These are phyloP conservation scores for Aleiodes alternator DNA, from an alignment of 2,888 invertebrate genomes.

Conservation along the genomic window DNA sequence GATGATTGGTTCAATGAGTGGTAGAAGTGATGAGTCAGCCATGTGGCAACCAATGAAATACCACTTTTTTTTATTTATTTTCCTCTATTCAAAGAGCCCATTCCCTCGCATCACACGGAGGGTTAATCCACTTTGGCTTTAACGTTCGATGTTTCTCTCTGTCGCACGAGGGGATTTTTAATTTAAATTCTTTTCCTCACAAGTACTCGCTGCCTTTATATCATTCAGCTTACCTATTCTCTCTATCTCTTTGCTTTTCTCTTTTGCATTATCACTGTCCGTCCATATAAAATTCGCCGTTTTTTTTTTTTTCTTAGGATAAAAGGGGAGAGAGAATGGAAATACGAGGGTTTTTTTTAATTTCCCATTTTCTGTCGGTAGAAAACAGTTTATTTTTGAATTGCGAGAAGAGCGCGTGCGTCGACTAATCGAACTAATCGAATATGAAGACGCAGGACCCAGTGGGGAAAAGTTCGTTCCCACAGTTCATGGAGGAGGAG, in stretches of 20 bases:
- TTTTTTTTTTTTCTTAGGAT: no score
- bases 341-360: not conserved
- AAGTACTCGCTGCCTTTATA: conserved; percentile 1
- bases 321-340: no score
- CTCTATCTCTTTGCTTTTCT: not conserved
- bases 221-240: conserved; percentile 7
- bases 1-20: not conserved
- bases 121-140: conserved; percentile 50
- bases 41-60: conserved; percentile 40
- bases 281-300: not conserved
- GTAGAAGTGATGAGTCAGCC: not conserved
- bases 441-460: conserved; percentile 37
- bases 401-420: conserved; percentile 5
- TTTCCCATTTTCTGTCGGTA: not conserved
- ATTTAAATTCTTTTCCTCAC: conserved; percentile 50
- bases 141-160: conserved; percentile 42
- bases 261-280: conserved; percentile 3
- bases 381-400: not conserved
- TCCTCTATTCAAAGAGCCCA: not conserved
- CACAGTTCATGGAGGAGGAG: not conserved
- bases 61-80: conserved; percentile 19
- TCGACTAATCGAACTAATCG: conserved; percentile 44
- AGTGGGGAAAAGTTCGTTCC: not conserved
- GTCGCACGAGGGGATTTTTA: conserved; percentile 48
- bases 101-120: conserved; percentile 29